Evolutionary conservation across 2,113 vertebrate genomes (phyloP).

Genomic region (Myiopsitta monachus): DNA sequence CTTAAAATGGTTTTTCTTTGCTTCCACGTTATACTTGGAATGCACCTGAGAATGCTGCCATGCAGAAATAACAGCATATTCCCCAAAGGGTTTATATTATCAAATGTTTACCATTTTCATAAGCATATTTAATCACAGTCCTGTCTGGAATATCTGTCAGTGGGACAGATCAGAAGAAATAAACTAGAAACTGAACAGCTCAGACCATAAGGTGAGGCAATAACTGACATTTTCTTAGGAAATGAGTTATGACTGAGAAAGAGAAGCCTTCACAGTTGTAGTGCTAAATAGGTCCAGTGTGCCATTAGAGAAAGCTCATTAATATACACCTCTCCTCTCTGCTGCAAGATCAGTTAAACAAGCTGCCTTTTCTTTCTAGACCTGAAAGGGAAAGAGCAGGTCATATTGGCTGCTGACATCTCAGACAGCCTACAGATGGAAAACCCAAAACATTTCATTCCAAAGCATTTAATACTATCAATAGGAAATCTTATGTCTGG

Average conservation of each 20-base stretch:
- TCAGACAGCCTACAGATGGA: conserved; percentile 77
- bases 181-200: conserved; percentile 68
- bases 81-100: conserved; percentile 49
- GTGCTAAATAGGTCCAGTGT: conserved; percentile 83
- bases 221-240: conserved; percentile 80
- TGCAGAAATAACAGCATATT: background rate
- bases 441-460: conserved; percentile 73
- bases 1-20: conserved; percentile 40
- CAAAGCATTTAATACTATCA: conserved; percentile 67
- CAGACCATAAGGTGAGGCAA: conserved; percentile 52
- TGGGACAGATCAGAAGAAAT: conserved; percentile 77
- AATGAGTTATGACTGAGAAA: conserved; percentile 85
- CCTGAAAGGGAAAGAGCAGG: conserved; percentile 68
- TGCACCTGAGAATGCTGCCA: conserved; percentile 51
- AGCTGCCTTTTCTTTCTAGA: conserved; percentile 77
- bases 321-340: conserved; percentile 72
- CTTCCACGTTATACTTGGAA: conserved; percentile 18
- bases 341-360: conserved; percentile 77
- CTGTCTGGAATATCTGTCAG: conserved; percentile 75
- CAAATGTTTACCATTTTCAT: conserved; percentile 50
- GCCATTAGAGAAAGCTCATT: conserved; percentile 72
- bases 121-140: conserved; percentile 45
- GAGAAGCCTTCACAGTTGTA: conserved; percentile 72
- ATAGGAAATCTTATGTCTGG: conserved; percentile 71
- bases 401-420: conserved; percentile 75